Conservation (phyloP, 2,113 vertebrate genomes). For the Mirounga angustirostris region DNA sequence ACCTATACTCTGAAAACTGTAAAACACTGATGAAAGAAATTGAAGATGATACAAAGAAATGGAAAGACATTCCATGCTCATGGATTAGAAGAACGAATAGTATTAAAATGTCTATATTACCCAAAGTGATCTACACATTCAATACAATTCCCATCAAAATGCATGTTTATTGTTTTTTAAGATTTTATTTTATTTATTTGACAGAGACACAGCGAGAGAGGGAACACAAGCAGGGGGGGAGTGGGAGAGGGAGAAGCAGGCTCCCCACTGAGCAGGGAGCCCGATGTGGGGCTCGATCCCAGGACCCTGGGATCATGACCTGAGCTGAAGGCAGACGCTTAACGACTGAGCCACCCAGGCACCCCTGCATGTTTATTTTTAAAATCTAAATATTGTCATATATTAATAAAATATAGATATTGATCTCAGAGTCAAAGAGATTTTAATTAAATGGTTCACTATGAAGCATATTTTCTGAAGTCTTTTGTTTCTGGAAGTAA, state of each 20-base stretch:
- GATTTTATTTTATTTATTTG: too few species aligned
- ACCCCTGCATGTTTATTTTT: background rate
- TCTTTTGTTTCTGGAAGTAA: conserved; percentile 15
- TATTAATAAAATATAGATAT: background rate
- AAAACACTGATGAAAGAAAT: background rate
- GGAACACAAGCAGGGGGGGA: too few species aligned
- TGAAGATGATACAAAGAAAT: background rate
- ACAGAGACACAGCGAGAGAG: too few species aligned
- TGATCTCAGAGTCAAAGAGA: background rate
- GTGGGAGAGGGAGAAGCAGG: too few species aligned
- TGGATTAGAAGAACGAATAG: background rate
- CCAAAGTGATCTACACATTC: background rate
- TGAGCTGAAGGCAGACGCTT: too few species aligned
- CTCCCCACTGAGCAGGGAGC: too few species aligned
- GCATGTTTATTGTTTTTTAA: background rate
- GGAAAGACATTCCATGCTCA: background rate
- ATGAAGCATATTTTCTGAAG: background rate
- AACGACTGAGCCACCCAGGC: too few species aligned
- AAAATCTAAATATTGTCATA: background rate
- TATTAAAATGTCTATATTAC: background rate
- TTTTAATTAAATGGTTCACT: background rate
- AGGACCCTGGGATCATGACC: too few species aligned
- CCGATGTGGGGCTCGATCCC: too few species aligned
- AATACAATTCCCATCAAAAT: background rate
- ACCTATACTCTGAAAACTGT: background rate